Conservation (phyloP, 2,797 vertebrate species). For the Muscicapa striata region DNA sequence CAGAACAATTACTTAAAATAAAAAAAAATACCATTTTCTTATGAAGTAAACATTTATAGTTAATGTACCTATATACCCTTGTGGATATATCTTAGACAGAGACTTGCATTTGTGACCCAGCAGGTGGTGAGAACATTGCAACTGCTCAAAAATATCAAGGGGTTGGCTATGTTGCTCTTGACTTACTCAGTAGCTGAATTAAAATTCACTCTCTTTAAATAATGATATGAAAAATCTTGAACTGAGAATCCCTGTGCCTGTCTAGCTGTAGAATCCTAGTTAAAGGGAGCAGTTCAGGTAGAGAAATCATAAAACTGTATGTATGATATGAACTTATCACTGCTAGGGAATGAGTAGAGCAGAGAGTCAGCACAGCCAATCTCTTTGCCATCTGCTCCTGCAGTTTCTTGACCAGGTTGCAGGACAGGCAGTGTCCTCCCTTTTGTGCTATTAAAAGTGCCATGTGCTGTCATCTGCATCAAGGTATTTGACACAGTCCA, state of each 20-base stretch:
- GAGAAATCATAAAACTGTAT: background rate
- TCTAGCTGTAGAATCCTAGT: background rate
- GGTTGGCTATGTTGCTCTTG: background rate
- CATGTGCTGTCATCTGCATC: background rate
- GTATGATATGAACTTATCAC: background rate
- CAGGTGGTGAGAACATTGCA: background rate
- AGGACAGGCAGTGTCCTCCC: background rate
- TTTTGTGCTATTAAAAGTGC: background rate
- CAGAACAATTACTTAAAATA: background rate
- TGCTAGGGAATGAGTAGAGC: background rate
- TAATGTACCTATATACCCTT: background rate
- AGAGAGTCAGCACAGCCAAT: background rate
- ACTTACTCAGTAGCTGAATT: background rate
- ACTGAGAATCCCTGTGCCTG: background rate
- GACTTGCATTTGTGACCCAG: background rate
- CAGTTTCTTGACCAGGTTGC: conserved; percentile 12
- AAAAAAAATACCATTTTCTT: background rate
- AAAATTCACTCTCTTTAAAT: background rate
- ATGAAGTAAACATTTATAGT: background rate
- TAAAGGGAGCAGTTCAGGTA: background rate
- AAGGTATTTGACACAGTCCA: background rate
- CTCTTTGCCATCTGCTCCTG: conserved; percentile 28
- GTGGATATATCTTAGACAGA: background rate
- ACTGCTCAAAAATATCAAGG: background rate
- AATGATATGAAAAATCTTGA: background rate